Evolutionary conservation across 2,113 vertebrate genomes (phyloP).

Genomic region (Pteropus alecto): DNA sequence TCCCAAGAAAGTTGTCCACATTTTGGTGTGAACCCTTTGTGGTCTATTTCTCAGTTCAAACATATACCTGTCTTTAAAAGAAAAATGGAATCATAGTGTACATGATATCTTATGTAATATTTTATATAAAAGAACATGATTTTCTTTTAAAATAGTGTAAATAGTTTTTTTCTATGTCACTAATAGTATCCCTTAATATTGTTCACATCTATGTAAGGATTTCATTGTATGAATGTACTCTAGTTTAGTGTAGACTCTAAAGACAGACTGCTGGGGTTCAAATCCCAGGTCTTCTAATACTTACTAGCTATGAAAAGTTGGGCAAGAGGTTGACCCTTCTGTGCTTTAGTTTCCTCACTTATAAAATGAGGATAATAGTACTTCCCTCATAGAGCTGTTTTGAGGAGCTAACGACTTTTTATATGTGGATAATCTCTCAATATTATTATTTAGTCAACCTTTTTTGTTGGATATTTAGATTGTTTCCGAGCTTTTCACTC

Average conservation of each 20-base stretch:
- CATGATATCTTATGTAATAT: background rate
- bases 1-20: background rate
- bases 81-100: background rate
- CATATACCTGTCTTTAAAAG: background rate
- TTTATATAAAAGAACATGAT: background rate
- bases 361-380: background rate
- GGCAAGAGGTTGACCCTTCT: background rate
- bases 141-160: background rate
- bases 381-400: background rate
- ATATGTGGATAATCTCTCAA: background rate
- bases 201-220: background rate
- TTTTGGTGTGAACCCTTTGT: background rate
- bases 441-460: background rate
- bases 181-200: background rate
- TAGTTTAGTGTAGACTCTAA: background rate
- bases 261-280: background rate
- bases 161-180: background rate
- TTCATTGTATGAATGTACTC: background rate
- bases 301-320: background rate
- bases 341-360: background rate
- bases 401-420: background rate
- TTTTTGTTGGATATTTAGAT: conserved; percentile 35
- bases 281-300: background rate
- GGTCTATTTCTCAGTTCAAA: background rate
- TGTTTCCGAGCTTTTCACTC: conserved; percentile 15